phyloP scores from a whole-genome alignment of 2,888 invertebrate genomes.

The Tachina fera region DNA sequence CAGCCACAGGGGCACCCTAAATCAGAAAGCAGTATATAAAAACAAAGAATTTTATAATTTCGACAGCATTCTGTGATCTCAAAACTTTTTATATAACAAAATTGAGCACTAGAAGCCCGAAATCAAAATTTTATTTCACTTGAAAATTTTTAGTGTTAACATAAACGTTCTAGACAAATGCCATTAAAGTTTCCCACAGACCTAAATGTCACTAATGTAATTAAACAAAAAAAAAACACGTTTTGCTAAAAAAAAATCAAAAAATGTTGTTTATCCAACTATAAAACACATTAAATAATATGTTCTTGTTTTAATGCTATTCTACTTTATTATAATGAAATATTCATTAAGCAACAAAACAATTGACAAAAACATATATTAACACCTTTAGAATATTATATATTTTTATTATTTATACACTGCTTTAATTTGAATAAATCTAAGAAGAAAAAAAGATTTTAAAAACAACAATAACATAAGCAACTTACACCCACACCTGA shows the following conservation, averaged over 20 bases:
- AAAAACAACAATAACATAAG: constrained; percentile 24
- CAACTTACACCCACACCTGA: constrained; percentile 63
- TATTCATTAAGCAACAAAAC: constrained; percentile 46
- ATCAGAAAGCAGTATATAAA: too few species aligned
- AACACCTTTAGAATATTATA: constrained; percentile 64
- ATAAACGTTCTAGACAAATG: background rate
- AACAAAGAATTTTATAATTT: background rate
- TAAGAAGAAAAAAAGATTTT: constrained; percentile 1
- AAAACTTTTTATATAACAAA: too few species aligned
- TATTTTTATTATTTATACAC: constrained; percentile 24
- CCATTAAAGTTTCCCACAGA: constrained; percentile 37
- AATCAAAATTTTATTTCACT: background rate
- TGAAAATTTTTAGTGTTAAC: constrained; percentile 22
- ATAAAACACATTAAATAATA: constrained; percentile 23
- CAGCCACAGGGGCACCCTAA: too few species aligned
- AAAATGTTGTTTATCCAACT: background rate
- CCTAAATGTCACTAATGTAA: constrained; percentile 51
- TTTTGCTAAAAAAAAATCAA: constrained; percentile 9
- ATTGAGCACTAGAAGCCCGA: too few species aligned
- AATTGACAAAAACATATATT: constrained; percentile 62
- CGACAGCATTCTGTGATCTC: too few species aligned
- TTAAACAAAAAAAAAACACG: constrained; percentile 53
- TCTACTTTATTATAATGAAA: constrained; percentile 30
- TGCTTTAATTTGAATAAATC: constrained; percentile 28
- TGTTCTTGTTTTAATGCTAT: constrained; percentile 34